A percentile compares a stretch with the other conserved stretches of the same genome.
Evolutionary conservation across 2,888 invertebrate genomes (phyloP).

Genomic region (Reticulitermes lucifugus): DNA sequence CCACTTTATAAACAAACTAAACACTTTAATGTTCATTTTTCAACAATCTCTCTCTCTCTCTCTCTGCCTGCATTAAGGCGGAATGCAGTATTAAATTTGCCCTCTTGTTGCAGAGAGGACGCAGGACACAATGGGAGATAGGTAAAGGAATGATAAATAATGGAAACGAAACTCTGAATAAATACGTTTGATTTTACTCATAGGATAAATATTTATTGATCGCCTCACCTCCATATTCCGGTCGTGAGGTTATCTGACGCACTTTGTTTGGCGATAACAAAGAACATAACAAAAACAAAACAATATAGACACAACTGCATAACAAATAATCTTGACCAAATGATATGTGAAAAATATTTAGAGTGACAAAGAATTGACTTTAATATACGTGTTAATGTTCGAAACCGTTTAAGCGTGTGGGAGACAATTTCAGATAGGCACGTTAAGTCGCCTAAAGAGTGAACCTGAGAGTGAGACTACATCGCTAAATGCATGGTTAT

Average conservation of each 20-base stretch:
- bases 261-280: neutral
- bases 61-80: slow-evolving; percentile 23
- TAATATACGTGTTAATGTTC: too few relatives aligned
- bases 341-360: too few relatives aligned
- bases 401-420: too few relatives aligned
- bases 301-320: neutral
- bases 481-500: too few relatives aligned
- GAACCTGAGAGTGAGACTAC: too few relatives aligned
- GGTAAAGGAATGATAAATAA: slow-evolving; percentile 22
- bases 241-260: neutral
- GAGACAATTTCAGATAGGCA: too few relatives aligned
- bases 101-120: neutral
- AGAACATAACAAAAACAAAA: slow-evolving; percentile 26
- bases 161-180: neutral
- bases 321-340: neutral
- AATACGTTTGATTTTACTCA: slow-evolving; percentile 21
- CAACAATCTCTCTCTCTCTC: neutral
- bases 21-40: slow-evolving; percentile 36
- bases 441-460: too few relatives aligned
- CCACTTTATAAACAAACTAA: slow-evolving; percentile 37
- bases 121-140: neutral
- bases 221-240: slow-evolving; percentile 4
- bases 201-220: slow-evolving; percentile 28
- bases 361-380: too few relatives aligned
- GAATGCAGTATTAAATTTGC: neutral